Percentiles rank a stretch among this genome's conserved stretches.
Evolutionary conservation across 2,888 invertebrate genomes (phyloP).

Genomic region (Abscondita cerata): DNA sequence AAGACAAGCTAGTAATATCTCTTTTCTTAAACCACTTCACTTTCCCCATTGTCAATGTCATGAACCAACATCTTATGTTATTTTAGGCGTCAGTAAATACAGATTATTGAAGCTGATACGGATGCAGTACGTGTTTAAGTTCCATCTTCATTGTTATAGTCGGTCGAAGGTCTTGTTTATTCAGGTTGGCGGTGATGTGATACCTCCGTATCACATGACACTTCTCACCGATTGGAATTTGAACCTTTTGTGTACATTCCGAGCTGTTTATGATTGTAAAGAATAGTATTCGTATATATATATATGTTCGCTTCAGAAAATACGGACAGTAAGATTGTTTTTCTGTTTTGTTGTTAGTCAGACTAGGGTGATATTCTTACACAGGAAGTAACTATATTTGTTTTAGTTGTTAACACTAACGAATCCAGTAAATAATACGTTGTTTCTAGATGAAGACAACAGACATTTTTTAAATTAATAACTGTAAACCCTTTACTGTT

Average conservation of each 20-base stretch:
- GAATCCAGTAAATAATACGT: not conserved
- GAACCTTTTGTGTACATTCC: conserved; percentile 29
- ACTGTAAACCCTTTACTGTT: too few relatives aligned
- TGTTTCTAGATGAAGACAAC: too few relatives aligned
- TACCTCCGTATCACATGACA: conserved; percentile 40
- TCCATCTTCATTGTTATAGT: conserved; percentile 32
- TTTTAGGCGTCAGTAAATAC: conserved; percentile 48
- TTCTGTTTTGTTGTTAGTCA: conserved; percentile 1
- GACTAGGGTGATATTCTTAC: conserved; percentile 5
- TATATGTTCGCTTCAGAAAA: conserved; percentile 8
- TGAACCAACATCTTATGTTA: conserved; percentile 46
- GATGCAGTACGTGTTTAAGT: conserved; percentile 44
- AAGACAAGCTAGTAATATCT: conserved; percentile 35
- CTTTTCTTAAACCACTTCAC: conserved; percentile 34
- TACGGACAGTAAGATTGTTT: conserved; percentile 10
- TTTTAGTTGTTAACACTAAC: conserved; percentile 13
- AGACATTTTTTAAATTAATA: too few relatives aligned
- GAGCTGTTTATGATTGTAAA: conserved; percentile 22
- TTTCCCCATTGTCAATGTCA: conserved; percentile 36
- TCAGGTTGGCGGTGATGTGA: conserved; percentile 40
- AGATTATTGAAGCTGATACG: conserved; percentile 47
- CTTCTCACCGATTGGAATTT: conserved; percentile 43
- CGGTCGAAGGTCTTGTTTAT: conserved; percentile 42
- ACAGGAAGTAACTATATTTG: conserved; percentile 20
- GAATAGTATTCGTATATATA: conserved; percentile 15